Base-by-base conservation (phyloP, 2,888 invertebrate genomes). In the Cabera pusaria region DNA sequence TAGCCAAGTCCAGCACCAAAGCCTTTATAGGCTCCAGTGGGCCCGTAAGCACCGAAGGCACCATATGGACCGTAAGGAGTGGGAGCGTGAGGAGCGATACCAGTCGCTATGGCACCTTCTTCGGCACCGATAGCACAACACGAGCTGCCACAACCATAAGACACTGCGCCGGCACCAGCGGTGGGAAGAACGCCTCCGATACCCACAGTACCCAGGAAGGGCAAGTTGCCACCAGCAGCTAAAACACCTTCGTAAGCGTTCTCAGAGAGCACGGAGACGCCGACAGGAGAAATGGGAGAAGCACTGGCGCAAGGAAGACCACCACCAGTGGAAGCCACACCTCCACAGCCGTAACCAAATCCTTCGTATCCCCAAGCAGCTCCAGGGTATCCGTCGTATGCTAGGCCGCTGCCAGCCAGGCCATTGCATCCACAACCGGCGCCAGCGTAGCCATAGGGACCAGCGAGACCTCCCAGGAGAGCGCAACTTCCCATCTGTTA, bases 231-330 rank as follows among this genome's bases (percentile, higher is more conserved):
- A 6, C 47, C 36, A 2, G 61, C 57, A 3, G 52, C 39, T 3
- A 70, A 27, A 3, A 39, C 26, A 0, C 70, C 71, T 20, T 54
- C 62, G 18, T 64, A 59, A 1, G 35, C 53, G 36, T 67, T 64
- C 27, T 67, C 63, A 6, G 67, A 67, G 3, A 52, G 29, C 4
- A 71, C 55, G 3, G 59, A 41, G 5, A 71, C 37, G 5, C 70
- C 70, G 1, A 56, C 50, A 1, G 60, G 45, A 23, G 61, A 20
- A 7, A 43, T 44, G 3, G 61, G 56, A 2, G 66, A 68, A 1
- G 55, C 37, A 31, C 64, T 64, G 18, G 67, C 42, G 7, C 58
- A 49, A 0, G 50, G 37, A 8, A 60, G 51, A 4, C 56, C 56
- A 1, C 60, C 55, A 1, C 53, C 53, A 14, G 34, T 44, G 19